Percentiles rank a stretch among this genome's conserved stretches.
Evolutionary conservation across 2,797 vertebrate species (phyloP).

Genomic region (Peromyscus attwateri): DNA sequence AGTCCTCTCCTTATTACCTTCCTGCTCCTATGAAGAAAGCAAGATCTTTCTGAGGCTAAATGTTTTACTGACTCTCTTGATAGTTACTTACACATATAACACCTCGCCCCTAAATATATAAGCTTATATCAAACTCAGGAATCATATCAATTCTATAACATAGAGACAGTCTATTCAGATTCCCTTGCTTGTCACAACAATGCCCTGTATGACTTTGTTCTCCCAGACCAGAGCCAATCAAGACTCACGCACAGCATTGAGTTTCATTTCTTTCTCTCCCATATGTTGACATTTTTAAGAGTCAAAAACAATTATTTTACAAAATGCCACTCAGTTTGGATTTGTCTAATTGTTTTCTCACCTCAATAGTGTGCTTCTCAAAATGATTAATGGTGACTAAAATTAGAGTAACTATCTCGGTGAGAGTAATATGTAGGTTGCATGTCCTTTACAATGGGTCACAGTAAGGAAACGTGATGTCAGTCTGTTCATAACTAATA

Average conservation of each 20-base stretch:
- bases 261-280: neutral
- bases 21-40: conserved; percentile 23
- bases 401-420: conserved; percentile 40
- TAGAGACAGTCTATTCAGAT: neutral
- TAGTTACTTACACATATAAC: neutral
- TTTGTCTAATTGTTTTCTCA: conserved; percentile 60
- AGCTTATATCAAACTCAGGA: conserved; percentile 32
- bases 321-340: conserved; percentile 44
- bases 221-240: conserved; percentile 30
- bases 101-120: neutral
- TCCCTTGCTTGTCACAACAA: conserved; percentile 22
- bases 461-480: neutral
- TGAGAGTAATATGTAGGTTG: neutral
- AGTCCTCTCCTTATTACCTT: neutral
- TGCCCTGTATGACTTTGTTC: neutral
- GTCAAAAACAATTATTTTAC: conserved; percentile 35
- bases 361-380: conserved; percentile 3
- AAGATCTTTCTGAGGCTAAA: conserved; percentile 41
- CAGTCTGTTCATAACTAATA: neutral
- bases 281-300: conserved; percentile 10
- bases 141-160: neutral
- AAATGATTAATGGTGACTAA: conserved; percentile 54
- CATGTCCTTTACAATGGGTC: neutral
- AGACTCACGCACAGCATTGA: neutral
- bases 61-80: conserved; percentile 35